Conservation (phyloP, 2,888 invertebrate genomes). For the Dynastes hyllus region DNA sequence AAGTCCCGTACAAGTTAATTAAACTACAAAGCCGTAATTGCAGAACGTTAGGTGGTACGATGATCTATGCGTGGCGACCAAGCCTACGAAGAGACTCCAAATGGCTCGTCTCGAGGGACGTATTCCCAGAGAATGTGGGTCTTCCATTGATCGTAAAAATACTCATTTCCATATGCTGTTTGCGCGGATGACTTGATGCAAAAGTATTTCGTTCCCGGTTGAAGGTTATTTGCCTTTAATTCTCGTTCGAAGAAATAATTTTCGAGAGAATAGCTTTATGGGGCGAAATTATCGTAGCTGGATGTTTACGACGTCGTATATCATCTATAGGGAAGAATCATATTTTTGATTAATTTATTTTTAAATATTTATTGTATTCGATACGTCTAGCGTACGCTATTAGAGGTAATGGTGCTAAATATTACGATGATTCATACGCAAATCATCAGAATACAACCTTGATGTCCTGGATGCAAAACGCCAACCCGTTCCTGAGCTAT, state of each 20-base stretch:
- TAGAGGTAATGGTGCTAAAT: neutral
- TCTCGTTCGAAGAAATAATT: slow-evolving; percentile 13
- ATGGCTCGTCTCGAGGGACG: slow-evolving; percentile 18
- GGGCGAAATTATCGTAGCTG: neutral
- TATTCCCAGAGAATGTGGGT: slow-evolving; percentile 32
- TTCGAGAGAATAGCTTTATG: slow-evolving; percentile 14
- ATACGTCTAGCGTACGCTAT: neutral
- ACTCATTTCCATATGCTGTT: slow-evolving; percentile 33
- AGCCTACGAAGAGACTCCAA: neutral
- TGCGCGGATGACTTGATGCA: slow-evolving; percentile 31
- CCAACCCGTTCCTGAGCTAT: neutral
- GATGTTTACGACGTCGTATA: slow-evolving; percentile 25
- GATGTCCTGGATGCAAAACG: neutral
- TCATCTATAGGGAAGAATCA: slow-evolving; percentile 16
- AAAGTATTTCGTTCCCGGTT: slow-evolving; percentile 22
- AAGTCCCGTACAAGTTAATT: slow-evolving; percentile 3
- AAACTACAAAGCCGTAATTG: slow-evolving; percentile 27
- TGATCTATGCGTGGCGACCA: slow-evolving; percentile 2
- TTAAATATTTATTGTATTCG: neutral
- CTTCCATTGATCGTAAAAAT: slow-evolving; percentile 28
- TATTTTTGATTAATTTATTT: slow-evolving; percentile 6
- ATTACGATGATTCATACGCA: slow-evolving; percentile 15
- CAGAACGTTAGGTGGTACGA: neutral
- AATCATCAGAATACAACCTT: neutral
- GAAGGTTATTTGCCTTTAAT: slow-evolving; percentile 42